Evolutionary conservation across 2,113 vertebrate genomes (phyloP).

Genomic region (Toxostoma redivivum): DNA sequence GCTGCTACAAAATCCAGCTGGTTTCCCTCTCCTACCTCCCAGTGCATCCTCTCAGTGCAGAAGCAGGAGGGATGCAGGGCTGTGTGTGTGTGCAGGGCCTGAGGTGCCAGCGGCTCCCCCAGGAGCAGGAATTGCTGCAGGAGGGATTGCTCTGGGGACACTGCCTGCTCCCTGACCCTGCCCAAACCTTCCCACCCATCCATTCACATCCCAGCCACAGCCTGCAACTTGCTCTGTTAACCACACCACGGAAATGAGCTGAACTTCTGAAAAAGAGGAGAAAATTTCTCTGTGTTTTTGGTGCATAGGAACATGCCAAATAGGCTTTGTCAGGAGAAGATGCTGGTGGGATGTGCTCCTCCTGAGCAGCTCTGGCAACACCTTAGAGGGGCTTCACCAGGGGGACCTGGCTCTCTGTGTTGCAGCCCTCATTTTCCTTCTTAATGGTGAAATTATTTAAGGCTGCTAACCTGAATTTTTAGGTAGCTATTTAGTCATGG

Average conservation of each 20-base stretch:
- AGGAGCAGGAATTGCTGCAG: not conserved
- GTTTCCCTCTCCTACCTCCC: not conserved
- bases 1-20: not conserved
- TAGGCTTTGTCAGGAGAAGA: not conserved
- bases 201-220: not conserved
- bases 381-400: not conserved
- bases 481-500: not conserved
- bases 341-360: not conserved
- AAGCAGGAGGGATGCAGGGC: not conserved
- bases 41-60: fast-evolving
- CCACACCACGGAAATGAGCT: not conserved
- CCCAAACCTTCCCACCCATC: not conserved
- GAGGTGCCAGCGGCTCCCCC: fast-evolving
- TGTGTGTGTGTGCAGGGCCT: not conserved
- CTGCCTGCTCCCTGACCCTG: not conserved
- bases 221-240: not conserved
- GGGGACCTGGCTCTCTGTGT: not conserved
- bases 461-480: not conserved
- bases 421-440: not conserved
- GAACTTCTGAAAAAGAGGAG: too few species aligned
- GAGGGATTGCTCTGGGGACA: not conserved
- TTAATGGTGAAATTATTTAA: not conserved
- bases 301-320: not conserved
- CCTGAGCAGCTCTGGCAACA: not conserved
- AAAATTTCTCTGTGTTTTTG: not conserved